A percentile compares a stretch with the other conserved stretches of the same genome.
Evolutionary conservation across 2,113 vertebrate genomes (phyloP).

Genomic region (Lasiurus cinereus): DNA sequence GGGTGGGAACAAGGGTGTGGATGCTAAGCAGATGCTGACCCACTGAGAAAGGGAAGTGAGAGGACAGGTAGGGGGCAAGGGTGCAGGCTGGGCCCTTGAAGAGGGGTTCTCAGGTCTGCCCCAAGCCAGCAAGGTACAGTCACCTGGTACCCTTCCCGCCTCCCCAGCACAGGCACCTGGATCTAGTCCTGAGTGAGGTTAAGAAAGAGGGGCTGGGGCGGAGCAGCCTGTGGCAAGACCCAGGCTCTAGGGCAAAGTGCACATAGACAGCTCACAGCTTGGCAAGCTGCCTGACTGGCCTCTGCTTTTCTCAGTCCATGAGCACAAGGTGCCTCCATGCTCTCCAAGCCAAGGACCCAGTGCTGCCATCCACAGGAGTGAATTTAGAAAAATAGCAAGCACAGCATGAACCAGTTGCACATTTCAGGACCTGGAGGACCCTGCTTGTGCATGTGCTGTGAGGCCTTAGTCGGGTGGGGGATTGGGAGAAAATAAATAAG

Average conservation of each 20-base stretch:
- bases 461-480: background rate
- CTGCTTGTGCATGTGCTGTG: rapidly evolving
- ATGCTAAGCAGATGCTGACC: slow-evolving; percentile 16
- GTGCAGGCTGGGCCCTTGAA: background rate
- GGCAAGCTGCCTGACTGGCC: background rate
- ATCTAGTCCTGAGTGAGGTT: background rate
- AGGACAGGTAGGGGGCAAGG: background rate
- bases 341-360: background rate
- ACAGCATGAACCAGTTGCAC: rapidly evolving
- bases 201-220: background rate
- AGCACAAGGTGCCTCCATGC: rapidly evolving
- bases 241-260: background rate
- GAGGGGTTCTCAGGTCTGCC: background rate
- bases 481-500: background rate
- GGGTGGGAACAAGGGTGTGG: background rate
- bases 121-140: background rate
- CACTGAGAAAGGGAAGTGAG: slow-evolving; percentile 76
- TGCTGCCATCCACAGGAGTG: too few species aligned
- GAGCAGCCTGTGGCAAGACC: background rate
- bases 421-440: background rate
- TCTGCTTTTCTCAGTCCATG: rapidly evolving
- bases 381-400: background rate
- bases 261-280: background rate
- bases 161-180: background rate
- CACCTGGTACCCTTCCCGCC: rapidly evolving